Base-by-base conservation (phyloP, 2,113 vertebrate species). In the Sorex fumeus region DNA sequence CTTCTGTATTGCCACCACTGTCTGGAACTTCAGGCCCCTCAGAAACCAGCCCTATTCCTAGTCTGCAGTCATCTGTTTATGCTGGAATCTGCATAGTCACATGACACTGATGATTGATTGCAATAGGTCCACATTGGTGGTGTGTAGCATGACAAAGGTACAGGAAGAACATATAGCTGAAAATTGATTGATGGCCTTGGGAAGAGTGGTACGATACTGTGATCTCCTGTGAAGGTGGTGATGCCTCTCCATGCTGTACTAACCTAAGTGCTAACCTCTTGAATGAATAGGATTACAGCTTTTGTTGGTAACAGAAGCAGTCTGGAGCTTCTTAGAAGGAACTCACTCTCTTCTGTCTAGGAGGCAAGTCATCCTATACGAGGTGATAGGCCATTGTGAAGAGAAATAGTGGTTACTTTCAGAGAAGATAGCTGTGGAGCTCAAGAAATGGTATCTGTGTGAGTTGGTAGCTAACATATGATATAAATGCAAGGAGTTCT, bases 321-420 rank as follows among this genome's bases (percentile, higher is more conserved):
- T 40, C 2, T 3, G 19, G 10, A 74, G 8, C 32, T 2, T 57
- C 69, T 86, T 84, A 40, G 69, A 69, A 0, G 0, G 12, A 8
- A 80, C 88, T 91, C 40, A 4, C 7, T 75, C 82, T 72, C 66
- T 84, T 36, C 32, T 87, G 43, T 72, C 88, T 27, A 40, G 66
- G 40, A 78, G 43, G 21, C 27, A 57, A 90, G 32, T 74, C 75
- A 71, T 60, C 75, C 70, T 32, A 64, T 6, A 3, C 34, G 15
- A 70, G 57, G 71, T 27, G 0, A 15, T 8, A 64, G 62, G 62
- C 62, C 8, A 50, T 53, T 0, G 2, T 45, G 70, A 36, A 82
- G 82, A 67, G 43, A 67, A 93, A 47, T n/a, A 28, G 28, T 0
- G 2, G 25, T 43, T 36, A 25, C 70, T 88, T 36, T 69, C 43